Evolutionary conservation across 2,797 vertebrate genomes (phyloP).

Genomic region (Megalops cyprinoides): DNA sequence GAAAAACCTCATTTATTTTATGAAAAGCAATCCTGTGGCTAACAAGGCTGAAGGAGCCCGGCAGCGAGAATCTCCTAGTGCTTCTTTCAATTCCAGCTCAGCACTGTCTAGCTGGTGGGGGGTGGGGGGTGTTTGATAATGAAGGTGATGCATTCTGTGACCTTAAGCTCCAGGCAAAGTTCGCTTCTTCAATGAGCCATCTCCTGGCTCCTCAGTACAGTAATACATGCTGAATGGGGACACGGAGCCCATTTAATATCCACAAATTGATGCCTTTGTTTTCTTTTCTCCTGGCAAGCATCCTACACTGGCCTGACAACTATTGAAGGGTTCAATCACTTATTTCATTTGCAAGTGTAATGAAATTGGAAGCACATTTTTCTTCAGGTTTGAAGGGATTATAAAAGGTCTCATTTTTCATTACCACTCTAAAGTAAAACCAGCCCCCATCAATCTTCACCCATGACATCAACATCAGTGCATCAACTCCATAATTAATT

Average conservation of each 20-base stretch:
- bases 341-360: conserved; percentile 36
- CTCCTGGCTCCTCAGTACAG: conserved; percentile 17
- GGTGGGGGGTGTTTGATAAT: conserved; percentile 29
- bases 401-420: conserved; percentile 18
- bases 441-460: conserved; percentile 18
- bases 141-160: conserved; percentile 29
- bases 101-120: neutral
- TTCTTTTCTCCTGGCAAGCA: conserved; percentile 20
- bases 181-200: conserved; percentile 33
- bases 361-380: conserved; percentile 16
- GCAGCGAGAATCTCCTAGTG: neutral
- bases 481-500: conserved; percentile 28
- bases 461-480: conserved; percentile 11
- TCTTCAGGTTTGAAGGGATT: conserved; percentile 16
- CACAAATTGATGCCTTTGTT: conserved; percentile 27
- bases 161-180: conserved; percentile 23
- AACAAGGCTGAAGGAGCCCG: conserved; percentile 3
- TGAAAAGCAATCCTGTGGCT: conserved; percentile 5
- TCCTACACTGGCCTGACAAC: neutral
- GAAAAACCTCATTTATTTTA: conserved; percentile 13
- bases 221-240: conserved; percentile 25
- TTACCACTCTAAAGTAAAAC: conserved; percentile 1
- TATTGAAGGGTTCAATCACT: conserved; percentile 19
- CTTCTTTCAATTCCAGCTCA: neutral
- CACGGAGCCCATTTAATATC: conserved; percentile 25